A percentile compares a stretch with the other conserved stretches of the same genome.
Conservation (phyloP, 2,113 vertebrate genomes). For the Zootoca vivipara region DNA sequence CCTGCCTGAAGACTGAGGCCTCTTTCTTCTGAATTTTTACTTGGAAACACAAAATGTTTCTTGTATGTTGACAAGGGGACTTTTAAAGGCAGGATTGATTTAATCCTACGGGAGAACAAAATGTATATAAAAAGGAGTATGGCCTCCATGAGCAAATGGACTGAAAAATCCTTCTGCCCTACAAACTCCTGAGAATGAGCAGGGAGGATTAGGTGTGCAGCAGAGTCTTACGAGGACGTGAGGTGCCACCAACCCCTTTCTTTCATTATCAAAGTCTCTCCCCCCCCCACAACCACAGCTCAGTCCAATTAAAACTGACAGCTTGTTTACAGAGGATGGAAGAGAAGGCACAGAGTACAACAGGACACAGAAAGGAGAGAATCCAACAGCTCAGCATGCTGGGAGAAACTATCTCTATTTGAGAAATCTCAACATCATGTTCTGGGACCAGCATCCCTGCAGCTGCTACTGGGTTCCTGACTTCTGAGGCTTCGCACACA, state of each 20-base stretch:
- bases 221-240: neutral
- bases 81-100: neutral
- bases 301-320: conserved; percentile 48
- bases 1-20: neutral
- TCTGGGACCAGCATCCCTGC: neutral
- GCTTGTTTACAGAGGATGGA: conserved; percentile 24
- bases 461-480: neutral
- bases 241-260: conserved; percentile 10
- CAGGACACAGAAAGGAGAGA: fast-evolving
- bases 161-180: neutral
- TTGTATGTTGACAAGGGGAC: neutral
- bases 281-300: neutral
- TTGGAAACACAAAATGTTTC: conserved; percentile 17
- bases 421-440: neutral
- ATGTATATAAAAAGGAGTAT: neutral
- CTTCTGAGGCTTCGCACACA: neutral
- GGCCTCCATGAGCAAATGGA: neutral
- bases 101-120: neutral
- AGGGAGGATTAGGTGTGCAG: neutral
- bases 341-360: fast-evolving
- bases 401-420: neutral
- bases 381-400: neutral
- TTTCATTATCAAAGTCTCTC: neutral
- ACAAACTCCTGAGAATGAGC: neutral
- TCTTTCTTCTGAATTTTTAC: neutral